Conservation (phyloP, 2,797 vertebrate species). For the Pangasius macronema region DNA sequence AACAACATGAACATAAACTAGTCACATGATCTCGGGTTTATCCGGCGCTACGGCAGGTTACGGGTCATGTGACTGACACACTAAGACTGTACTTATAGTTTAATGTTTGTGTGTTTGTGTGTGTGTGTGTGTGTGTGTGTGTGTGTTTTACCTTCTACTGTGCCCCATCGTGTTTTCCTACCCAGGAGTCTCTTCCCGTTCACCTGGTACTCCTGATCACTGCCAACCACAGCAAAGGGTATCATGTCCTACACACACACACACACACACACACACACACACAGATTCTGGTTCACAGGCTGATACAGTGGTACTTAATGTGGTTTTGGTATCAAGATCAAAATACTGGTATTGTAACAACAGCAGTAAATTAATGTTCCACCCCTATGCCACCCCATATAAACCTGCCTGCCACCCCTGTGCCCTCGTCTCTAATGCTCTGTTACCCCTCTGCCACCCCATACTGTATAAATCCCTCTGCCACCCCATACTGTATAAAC, state of each 20-base stretch:
- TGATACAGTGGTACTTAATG: background rate
- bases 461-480: background rate
- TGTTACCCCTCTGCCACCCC: background rate
- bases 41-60: background rate
- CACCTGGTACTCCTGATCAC: slow-evolving; percentile 87
- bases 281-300: background rate
- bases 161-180: slow-evolving; percentile 88
- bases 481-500: background rate
- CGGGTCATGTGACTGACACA: background rate
- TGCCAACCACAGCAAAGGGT: slow-evolving; percentile 87
- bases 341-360: background rate
- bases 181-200: slow-evolving; percentile 86
- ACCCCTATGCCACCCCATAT: background rate
- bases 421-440: too few species aligned
- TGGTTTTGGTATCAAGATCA: background rate
- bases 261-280: slow-evolving; percentile 33
- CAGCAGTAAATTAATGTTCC: background rate
- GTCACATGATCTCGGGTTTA: background rate
- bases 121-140: slow-evolving; percentile 21
- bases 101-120: slow-evolving; percentile 10
- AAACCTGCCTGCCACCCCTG: too few species aligned
- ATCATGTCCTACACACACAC: slow-evolving; percentile 81
- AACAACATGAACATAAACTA: background rate
- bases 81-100: background rate
- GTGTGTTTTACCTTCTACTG: slow-evolving; percentile 81